Evolutionary conservation across 92 coral and sea anemone genomes (phyloP).

Genomic region (Paragorgia papillata): DNA sequence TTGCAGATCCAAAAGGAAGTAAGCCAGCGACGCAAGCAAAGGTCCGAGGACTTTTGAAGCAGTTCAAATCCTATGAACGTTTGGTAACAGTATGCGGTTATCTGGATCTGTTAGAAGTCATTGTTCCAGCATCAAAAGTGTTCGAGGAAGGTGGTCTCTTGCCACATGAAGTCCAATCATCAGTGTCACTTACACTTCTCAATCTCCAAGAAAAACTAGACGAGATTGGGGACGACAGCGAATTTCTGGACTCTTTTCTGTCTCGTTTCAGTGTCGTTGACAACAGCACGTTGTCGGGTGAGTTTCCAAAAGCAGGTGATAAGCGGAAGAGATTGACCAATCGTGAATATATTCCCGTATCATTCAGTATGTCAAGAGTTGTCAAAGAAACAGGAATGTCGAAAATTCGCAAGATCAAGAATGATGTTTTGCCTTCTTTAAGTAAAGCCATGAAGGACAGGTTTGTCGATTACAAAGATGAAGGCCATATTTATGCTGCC

Average conservation of each 20-base stretch:
- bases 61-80: neutral
- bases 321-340: neutral
- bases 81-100: neutral
- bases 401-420: no score
- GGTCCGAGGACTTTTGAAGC: conserved; percentile 1
- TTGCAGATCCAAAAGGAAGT: neutral
- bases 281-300: neutral
- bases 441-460: no score
- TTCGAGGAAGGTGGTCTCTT: conserved; percentile 43
- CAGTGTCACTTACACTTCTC: neutral
- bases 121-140: conserved; percentile 40
- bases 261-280: neutral
- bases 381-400: no score
- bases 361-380: neutral
- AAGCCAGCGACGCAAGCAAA: neutral
- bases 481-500: no score
- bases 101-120: conserved; percentile 39
- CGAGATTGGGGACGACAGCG: neutral
- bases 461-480: no score
- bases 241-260: neutral
- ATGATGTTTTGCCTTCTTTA: no score
- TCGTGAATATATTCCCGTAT: neutral
- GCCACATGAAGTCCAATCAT: conserved; percentile 25
- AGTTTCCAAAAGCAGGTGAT: conserved; percentile 1
- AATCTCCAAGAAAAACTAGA: neutral